These are phyloP conservation scores for Tachysurus fulvidraco DNA, from an alignment of 2,113 vertebrate genomes.

Conservation along the genomic window DNA sequence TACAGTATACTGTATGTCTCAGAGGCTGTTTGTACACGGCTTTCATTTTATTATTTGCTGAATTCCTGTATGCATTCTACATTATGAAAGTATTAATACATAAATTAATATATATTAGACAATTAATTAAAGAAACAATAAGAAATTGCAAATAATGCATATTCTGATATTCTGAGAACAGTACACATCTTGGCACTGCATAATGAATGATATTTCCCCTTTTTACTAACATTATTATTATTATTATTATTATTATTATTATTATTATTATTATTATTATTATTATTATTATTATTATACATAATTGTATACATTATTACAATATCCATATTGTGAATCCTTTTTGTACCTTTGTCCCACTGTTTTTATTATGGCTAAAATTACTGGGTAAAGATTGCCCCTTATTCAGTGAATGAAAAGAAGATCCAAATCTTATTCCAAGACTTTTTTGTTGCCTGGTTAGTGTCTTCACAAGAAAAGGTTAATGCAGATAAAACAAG, in stretches of 20 bases:
- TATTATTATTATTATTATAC: no score
- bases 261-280: no score
- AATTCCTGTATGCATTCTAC: neutral
- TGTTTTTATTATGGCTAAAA: slow-evolving; percentile 16
- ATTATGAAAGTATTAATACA: neutral
- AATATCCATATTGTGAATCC: neutral
- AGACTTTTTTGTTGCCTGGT: slow-evolving; percentile 35
- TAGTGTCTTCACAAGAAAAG: slow-evolving; percentile 26
- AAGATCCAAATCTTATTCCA: neutral
- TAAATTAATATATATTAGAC: neutral
- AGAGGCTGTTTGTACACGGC: neutral
- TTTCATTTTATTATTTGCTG: neutral
- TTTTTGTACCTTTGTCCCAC: neutral
- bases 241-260: no score
- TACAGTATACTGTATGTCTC: neutral
- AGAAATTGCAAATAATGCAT: neutral
- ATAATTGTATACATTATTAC: no score
- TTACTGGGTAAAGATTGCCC: slow-evolving; percentile 12
- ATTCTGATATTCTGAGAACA: neutral
- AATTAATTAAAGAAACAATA: neutral
- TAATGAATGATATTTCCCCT: neutral
- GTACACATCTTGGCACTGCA: neutral
- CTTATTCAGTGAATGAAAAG: slow-evolving; percentile 8
- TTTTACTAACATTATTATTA: no score
- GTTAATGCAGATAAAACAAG: slow-evolving; percentile 41